Evolutionary conservation across 2,113 vertebrate species (phyloP), one percentile per base, ranked within the genome.

Genomic region (Brienomyrus longianalis): DNA sequence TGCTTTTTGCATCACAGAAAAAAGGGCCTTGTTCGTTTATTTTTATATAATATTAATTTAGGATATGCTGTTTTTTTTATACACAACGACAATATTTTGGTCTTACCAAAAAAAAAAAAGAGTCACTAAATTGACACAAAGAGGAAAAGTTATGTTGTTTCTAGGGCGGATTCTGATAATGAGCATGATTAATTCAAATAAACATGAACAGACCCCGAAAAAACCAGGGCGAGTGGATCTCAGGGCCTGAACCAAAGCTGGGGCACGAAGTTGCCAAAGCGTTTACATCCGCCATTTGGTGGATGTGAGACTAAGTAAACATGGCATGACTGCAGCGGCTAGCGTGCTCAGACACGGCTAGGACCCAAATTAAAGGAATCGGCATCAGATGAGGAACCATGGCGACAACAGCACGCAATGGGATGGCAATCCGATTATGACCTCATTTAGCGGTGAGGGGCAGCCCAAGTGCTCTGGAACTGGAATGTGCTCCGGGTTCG

Each of bases 131-230:
- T 80, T 80, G 74, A 80, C 31, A 80, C 39, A 80, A 39, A 80
- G 35, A 80, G 43, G 10, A 70, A 66, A 66, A 66, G 59, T 66
- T 31, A 23, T 70, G 62, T 70, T 31, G 74, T 80, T 80, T 84
- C 83, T 84, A 84, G 48, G n/a, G 47, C 45, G 85, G 50, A 45
- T 86, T 86, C n/a, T 31, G 47, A 86, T 86, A 52, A 86, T 85
- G 85, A 52, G 85, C 50, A 47, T 52, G 50, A 86, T 86, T 86
- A 86, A 86, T 86, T 31, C n/a, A 86, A 85, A 85, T 85, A 85
- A 86, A 86, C 50, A 86, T 35, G 50, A 31, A 52, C 48, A 52
- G 50, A 47, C 85, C 47, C 47, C 27, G 50, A 52, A 86, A 86
- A 52, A 51, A 86, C 48, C 50, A 52, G 85, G 50, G 85, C 85